Conservation (phyloP, 2,797 vertebrate species). For the Rhinella marina region DNA sequence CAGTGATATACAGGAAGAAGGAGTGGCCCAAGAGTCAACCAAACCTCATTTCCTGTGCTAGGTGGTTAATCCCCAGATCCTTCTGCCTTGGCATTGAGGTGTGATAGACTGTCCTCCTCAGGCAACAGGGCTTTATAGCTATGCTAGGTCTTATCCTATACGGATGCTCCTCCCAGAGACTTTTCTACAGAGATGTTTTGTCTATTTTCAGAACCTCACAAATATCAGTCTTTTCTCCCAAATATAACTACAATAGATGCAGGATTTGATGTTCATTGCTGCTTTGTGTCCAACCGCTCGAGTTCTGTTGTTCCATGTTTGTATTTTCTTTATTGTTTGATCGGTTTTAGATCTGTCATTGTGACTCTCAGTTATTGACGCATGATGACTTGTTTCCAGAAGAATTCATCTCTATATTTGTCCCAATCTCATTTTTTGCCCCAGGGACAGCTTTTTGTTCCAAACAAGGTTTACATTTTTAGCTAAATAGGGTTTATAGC, state of each 20-base stretch:
- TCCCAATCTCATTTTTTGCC: background rate
- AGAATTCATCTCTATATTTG: constrained; percentile 7
- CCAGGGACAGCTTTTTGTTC: background rate
- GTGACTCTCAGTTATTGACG: background rate
- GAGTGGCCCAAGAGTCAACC: too few relatives aligned
- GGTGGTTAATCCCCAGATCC: too few relatives aligned
- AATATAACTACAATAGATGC: background rate
- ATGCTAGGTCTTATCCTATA: too few relatives aligned
- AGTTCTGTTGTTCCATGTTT: background rate
- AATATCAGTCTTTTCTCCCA: background rate
- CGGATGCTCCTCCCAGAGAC: too few relatives aligned
- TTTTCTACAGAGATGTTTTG: background rate
- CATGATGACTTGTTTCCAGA: constrained; percentile 3
- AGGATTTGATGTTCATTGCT: background rate
- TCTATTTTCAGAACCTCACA: background rate
- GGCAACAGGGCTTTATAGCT: too few relatives aligned
- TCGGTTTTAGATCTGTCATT: background rate
- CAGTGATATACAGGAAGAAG: too few relatives aligned
- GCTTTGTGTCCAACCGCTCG: background rate
- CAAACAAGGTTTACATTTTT: background rate
- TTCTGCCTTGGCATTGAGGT: too few relatives aligned
- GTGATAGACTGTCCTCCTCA: too few relatives aligned
- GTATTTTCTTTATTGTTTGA: background rate
- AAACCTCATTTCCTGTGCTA: too few relatives aligned
- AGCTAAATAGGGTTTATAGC: background rate